A percentile compares a stretch with the other conserved stretches of the same genome.
Conservation (phyloP, 1,140 invertebrate species). For the Augochlora pura region DNA sequence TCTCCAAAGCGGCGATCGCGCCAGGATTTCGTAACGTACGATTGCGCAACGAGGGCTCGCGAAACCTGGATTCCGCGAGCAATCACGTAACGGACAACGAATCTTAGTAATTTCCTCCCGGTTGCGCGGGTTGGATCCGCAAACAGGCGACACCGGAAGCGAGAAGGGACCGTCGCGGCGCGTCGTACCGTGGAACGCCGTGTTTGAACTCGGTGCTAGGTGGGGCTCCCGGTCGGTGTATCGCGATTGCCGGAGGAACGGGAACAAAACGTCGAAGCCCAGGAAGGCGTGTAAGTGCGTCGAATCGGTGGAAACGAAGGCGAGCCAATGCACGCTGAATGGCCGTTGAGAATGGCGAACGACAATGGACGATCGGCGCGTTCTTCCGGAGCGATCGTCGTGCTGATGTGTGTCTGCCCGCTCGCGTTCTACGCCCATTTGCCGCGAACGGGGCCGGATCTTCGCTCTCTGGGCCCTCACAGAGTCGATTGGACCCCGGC, state of each 20-base stretch:
- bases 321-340: constrained; percentile 53
- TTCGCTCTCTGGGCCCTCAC: constrained; percentile 68
- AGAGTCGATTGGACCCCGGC: constrained; percentile 55
- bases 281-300: constrained; percentile 49
- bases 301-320: constrained; percentile 40
- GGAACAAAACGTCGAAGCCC: constrained; percentile 20
- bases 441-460: constrained; percentile 68
- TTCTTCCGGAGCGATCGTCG: constrained; percentile 59
- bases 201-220: constrained; percentile 4
- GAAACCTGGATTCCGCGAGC: background rate
- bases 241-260: constrained; percentile 5
- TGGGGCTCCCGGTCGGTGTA: constrained; percentile 26
- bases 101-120: constrained; percentile 28
- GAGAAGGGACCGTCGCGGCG: constrained; percentile 8
- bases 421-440: constrained; percentile 31
- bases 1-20: background rate
- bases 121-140: background rate
- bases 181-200: constrained; percentile 2
- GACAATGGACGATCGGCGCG: constrained; percentile 58
- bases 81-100: constrained; percentile 2
- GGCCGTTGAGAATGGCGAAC: constrained; percentile 52
- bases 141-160: constrained; percentile 16
- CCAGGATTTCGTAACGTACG: background rate
- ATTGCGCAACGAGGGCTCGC: background rate
- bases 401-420: background rate